Conservation (phyloP, 92 coral and sea anemone genomes). For the Chrysogorgia sp. region DNA sequence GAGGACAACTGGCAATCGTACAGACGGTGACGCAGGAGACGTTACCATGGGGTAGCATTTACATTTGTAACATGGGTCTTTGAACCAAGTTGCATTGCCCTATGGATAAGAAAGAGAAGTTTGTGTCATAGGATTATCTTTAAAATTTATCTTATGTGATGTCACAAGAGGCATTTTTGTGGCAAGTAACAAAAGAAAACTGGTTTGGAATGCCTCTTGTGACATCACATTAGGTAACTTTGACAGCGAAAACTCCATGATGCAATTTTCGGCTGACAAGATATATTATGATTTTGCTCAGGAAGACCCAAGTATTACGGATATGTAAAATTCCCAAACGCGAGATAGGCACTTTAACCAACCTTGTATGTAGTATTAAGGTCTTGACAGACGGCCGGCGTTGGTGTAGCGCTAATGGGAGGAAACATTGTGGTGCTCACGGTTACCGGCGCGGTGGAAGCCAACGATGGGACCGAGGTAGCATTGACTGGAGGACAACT, state of each 20-base stretch:
- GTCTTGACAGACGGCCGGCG: not conserved
- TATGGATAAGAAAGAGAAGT: not conserved
- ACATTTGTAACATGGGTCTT: not conserved
- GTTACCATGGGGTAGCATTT: not conserved
- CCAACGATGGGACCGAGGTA: not conserved
- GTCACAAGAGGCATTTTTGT: too few relatives aligned
- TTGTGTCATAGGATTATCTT: not conserved
- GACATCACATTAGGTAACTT: too few relatives aligned
- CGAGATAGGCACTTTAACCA: not conserved
- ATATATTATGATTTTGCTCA: too few relatives aligned
- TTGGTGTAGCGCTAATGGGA: constrained; percentile 15
- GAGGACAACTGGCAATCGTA: not conserved
- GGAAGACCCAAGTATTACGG: too few relatives aligned
- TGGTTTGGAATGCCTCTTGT: too few relatives aligned
- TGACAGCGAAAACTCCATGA: too few relatives aligned
- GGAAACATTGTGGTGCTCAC: constrained; percentile 9
- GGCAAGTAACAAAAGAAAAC: too few relatives aligned
- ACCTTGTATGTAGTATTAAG: not conserved
- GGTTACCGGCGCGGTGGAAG: constrained; percentile 6
- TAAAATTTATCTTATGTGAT: too few relatives aligned
- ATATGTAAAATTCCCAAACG: too few relatives aligned
- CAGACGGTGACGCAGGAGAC: not conserved
- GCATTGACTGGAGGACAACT: constrained; percentile 22
- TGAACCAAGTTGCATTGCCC: not conserved
- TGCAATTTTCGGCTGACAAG: too few relatives aligned